phyloP scores from a whole-genome alignment of 2,888 invertebrate genomes.

The Ochlodes sylvanus region DNA sequence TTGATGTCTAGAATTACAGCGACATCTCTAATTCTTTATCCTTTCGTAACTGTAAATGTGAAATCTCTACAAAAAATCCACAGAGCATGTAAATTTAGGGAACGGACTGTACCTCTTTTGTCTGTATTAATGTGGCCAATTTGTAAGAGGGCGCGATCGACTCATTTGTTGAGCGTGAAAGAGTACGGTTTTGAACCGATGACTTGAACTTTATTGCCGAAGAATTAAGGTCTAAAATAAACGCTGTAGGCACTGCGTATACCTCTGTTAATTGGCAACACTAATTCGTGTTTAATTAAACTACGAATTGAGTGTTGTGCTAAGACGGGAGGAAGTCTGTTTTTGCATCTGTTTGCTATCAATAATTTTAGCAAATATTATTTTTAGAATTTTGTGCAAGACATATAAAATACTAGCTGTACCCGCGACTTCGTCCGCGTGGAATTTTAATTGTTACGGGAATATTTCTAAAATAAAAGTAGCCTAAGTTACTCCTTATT shows the following conservation, averaged over 20 bases:
- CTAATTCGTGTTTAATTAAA: slow-evolving; percentile 75
- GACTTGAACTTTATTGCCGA: slow-evolving; percentile 38
- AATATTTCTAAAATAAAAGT: too few species aligned
- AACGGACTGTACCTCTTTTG: slow-evolving; percentile 51
- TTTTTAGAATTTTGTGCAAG: too few species aligned
- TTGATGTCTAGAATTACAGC: too few species aligned
- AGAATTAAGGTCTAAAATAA: slow-evolving; percentile 39
- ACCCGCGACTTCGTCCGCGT: too few species aligned
- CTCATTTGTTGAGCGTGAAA: slow-evolving; percentile 65
- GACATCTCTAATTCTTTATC: too few species aligned
- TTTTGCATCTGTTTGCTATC: slow-evolving; percentile 47
- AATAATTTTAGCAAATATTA: neutral
- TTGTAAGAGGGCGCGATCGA: slow-evolving; percentile 79
- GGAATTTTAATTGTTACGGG: too few species aligned
- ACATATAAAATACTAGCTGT: too few species aligned
- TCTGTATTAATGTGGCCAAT: slow-evolving; percentile 80
- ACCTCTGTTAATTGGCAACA: slow-evolving; percentile 61
- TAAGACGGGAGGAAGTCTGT: slow-evolving; percentile 41
- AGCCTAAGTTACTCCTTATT: too few species aligned
- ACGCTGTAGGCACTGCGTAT: slow-evolving; percentile 40
- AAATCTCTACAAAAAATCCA: neutral
- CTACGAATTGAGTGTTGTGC: slow-evolving; percentile 38
- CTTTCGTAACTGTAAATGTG: neutral
- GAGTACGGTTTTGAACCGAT: slow-evolving; percentile 42
- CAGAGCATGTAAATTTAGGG: slow-evolving; percentile 45